These are phyloP conservation scores for Drosophila paranaensis DNA, from an alignment of 2,888 invertebrate genomes.

Conservation along the genomic window DNA sequence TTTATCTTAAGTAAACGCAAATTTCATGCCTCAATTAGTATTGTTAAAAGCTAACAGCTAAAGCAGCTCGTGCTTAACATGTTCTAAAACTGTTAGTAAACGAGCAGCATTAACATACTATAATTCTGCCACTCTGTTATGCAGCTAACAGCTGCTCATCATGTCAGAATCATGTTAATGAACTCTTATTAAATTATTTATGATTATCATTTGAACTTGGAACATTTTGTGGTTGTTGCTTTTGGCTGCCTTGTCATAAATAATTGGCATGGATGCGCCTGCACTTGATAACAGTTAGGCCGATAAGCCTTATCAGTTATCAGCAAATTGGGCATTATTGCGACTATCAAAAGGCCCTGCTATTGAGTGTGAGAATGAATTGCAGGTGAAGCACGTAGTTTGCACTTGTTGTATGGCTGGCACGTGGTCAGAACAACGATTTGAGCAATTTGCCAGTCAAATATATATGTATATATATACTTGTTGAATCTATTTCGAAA, in stretches of 20 bases:
- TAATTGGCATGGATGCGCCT: constrained; percentile 22
- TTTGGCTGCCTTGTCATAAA: constrained; percentile 9
- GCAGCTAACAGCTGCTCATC: not conserved
- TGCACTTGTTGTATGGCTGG: not conserved
- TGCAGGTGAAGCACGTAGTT: constrained; percentile 20
- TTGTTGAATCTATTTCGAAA: constrained; percentile 12
- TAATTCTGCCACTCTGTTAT: not conserved
- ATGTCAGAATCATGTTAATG: not conserved
- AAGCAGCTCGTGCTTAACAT: not conserved
- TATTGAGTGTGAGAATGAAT: not conserved
- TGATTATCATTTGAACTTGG: not conserved
- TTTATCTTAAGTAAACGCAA: not conserved
- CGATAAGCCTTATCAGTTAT: constrained; percentile 23
- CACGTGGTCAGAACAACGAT: constrained; percentile 30
- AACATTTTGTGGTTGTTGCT: not conserved
- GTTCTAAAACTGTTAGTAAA: not conserved
- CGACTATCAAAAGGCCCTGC: constrained; percentile 8
- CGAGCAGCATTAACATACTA: not conserved
- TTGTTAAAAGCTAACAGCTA: not conserved
- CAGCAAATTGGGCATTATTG: constrained; percentile 21
- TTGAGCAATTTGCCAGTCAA: constrained; percentile 9
- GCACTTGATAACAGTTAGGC: constrained; percentile 16
- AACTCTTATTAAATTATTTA: not conserved
- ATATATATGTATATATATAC: not conserved
- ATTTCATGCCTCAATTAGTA: not conserved